Base-by-base conservation (phyloP, 2,113 vertebrate species). In the Cynocephalus volans region DNA sequence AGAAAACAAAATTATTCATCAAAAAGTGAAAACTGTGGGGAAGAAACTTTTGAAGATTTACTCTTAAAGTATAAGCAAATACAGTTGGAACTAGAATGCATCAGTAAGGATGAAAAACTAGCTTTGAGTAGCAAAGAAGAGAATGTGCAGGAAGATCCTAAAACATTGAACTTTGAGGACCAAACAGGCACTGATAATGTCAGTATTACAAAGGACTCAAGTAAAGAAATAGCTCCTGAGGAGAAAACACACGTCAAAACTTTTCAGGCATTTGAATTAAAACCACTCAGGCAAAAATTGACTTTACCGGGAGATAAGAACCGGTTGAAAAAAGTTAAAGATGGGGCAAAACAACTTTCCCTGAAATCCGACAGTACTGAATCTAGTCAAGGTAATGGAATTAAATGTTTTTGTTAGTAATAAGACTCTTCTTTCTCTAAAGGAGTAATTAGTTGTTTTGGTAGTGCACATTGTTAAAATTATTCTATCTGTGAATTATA, bases 41-140 rank as follows among this genome's bases (percentile, higher is more conserved):
- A 99, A 80, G 99, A 99, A 98, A 99, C 99, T 97, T 99, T 99
- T 96, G 99, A 99, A 98, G 99, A 99, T 97, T 98, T 99, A 69
- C 99, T 99, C 84, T 98, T 99, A 98, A 99, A 99, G 96, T 99
- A 99, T 96, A 99, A 99, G 93, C 99, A 99, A 98, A 99, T 99
- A 97, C 99, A 99, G 31, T 98, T 99, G 92, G 99, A 99, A 98
- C 99, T 99, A 82, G 99, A 99, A 88, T 99, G 99, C 95, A 99
- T 99, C 98, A 99, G 99, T 77, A 99, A 99, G 92, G 99, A 99
- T 98, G 99, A 99, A 98, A 99, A 99, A 89, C 99, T 99, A 95
- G 99, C 99, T 72, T 98, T 99, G 96, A 99, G 98, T 98, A 99
- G 98, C 79, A 98, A 96, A 58, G 99, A 98, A 64, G 98, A 99